Evolutionary conservation across 2,113 vertebrate species (phyloP).

Genomic region (Alaudala cheleensis): DNA sequence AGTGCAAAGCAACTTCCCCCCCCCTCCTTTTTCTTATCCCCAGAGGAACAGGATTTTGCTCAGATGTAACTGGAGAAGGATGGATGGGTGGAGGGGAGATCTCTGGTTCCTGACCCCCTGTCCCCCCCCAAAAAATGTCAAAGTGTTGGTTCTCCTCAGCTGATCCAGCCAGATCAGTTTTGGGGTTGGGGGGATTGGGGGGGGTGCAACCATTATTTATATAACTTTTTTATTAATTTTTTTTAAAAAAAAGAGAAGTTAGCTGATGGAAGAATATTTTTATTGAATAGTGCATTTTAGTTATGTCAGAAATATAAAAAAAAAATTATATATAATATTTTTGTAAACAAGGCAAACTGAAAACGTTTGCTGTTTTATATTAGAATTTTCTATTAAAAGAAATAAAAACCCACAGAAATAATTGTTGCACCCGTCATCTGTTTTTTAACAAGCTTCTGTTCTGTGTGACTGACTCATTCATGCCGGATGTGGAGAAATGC

Average conservation of each 20-base stretch:
- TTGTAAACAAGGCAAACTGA: slow-evolving; percentile 70
- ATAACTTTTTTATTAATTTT: slow-evolving; percentile 63
- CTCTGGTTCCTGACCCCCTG: slow-evolving; percentile 1
- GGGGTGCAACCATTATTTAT: slow-evolving; percentile 59
- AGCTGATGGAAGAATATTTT: slow-evolving; percentile 64
- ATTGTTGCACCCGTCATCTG: slow-evolving; percentile 62
- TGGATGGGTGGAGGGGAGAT: neutral
- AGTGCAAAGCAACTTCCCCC: slow-evolving; percentile 14
- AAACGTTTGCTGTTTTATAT: slow-evolving; percentile 69
- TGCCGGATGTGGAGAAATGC: slow-evolving; percentile 59
- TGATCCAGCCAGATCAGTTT: slow-evolving; percentile 49
- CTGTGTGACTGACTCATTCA: slow-evolving; percentile 51
- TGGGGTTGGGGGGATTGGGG: neutral
- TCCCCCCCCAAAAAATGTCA: neutral
- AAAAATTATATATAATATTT: slow-evolving; percentile 64
- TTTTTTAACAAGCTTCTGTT: slow-evolving; percentile 64
- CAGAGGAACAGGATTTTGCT: neutral
- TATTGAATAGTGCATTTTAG: slow-evolving; percentile 69
- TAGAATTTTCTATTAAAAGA: slow-evolving; percentile 69
- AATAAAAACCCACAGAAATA: slow-evolving; percentile 64
- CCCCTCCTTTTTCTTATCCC: neutral
- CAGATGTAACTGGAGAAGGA: slow-evolving; percentile 41
- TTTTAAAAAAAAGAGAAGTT: slow-evolving; percentile 39
- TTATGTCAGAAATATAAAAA: slow-evolving; percentile 72
- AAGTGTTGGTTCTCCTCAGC: slow-evolving; percentile 46